A percentile compares a stretch with the other conserved stretches of the same genome.
These are phyloP conservation scores for Lethenteron camtschaticum DNA, from an alignment of 2,113 vertebrate species.

Conservation along the genomic window DNA sequence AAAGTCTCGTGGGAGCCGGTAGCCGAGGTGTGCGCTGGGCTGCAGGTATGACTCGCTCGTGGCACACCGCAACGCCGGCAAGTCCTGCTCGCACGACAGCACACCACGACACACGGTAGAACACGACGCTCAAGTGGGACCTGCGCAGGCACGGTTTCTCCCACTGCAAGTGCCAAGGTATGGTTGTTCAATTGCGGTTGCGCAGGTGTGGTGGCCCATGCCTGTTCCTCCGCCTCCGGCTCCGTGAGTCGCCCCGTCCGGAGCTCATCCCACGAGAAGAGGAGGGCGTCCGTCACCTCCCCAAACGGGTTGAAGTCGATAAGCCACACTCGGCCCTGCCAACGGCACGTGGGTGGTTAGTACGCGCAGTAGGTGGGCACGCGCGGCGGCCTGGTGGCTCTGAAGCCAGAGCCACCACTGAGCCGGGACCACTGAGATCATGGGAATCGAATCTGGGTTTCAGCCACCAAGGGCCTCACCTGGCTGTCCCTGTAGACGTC, in stretches of 20 bases:
- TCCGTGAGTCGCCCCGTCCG: no score
- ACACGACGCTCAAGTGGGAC: no score
- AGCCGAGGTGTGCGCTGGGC: slow-evolving; percentile 81
- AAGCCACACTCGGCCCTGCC: slow-evolving; percentile 66
- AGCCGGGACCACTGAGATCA: slow-evolving; percentile 9
- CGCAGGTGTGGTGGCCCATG: no score
- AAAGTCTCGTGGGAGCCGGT: slow-evolving; percentile 74
- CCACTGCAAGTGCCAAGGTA: no score
- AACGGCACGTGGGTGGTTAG: slow-evolving; percentile 9
- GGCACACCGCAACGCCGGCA: slow-evolving; percentile 53
- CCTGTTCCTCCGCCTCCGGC: no score
- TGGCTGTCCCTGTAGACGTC: slow-evolving; percentile 82
- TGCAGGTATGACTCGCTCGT: slow-evolving; percentile 72
- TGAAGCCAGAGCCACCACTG: slow-evolving; percentile 16
- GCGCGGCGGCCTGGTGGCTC: slow-evolving; percentile 10
- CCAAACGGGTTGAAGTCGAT: slow-evolving; percentile 94
- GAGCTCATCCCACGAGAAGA: slow-evolving; percentile 83
- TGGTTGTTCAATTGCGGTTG: no score
- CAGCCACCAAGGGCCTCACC: slow-evolving; percentile 29
- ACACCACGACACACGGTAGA: no score
- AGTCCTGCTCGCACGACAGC: slow-evolving; percentile 28
- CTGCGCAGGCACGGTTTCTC: no score
- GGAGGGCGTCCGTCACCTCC: slow-evolving; percentile 68
- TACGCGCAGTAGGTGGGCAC: slow-evolving; percentile 13
- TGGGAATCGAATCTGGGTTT: not conserved